A percentile compares a stretch with the other conserved stretches of the same genome.
These are phyloP conservation scores for Danio albolineatus DNA, from an alignment of 2,797 vertebrate species.

Conservation along the genomic window DNA sequence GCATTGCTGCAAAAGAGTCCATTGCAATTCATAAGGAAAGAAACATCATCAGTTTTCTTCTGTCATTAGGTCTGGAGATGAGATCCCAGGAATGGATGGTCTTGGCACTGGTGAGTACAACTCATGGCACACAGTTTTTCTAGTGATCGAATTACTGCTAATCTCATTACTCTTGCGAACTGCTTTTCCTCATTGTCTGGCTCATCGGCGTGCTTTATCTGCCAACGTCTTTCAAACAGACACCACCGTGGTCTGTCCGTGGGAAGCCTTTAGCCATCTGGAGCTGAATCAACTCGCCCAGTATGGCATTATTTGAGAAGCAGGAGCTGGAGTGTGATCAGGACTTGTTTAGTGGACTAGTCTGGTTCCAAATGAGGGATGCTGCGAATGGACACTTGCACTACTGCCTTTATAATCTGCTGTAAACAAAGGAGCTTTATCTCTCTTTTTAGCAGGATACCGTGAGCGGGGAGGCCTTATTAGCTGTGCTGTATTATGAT, in stretches of 20 bases:
- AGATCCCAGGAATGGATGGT: conserved; percentile 86
- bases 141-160: conserved; percentile 6
- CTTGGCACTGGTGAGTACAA: conserved; percentile 80
- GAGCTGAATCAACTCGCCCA: conserved; percentile 83
- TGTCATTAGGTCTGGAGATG: conserved; percentile 78
- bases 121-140: not conserved
- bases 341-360: conserved; percentile 14
- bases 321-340: not conserved
- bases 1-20: too few species aligned
- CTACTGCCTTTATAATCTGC: not conserved
- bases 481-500: not conserved
- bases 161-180: conserved; percentile 10
- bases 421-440: conserved; percentile 16
- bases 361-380: not conserved
- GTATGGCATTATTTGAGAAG: conserved; percentile 81
- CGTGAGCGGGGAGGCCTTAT: not conserved
- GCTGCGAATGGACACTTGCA: not conserved
- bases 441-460: not conserved
- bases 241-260: conserved; percentile 84
- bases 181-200: conserved; percentile 22
- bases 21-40: not conserved
- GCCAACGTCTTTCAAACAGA: conserved; percentile 42
- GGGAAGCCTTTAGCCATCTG: conserved; percentile 86
- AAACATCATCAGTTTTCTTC: not conserved
- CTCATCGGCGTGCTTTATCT: not conserved